phyloP scores from a whole-genome alignment of 2,888 invertebrate genomes.

The Mycalesis mineus region DNA sequence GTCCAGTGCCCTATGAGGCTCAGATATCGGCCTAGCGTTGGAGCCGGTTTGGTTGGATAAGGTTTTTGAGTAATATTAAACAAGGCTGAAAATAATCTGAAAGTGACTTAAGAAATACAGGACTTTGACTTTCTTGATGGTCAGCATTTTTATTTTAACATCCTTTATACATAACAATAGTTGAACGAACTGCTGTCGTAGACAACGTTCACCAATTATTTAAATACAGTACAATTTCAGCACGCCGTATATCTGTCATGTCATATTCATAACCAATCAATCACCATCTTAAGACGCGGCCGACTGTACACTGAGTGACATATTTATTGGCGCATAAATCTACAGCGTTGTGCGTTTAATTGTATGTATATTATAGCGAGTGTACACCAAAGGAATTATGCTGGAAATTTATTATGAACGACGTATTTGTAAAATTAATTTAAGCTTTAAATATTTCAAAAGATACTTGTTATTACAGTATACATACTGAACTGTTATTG shows the following conservation, averaged over 20 bases:
- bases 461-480: too few relatives aligned
- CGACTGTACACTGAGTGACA: constrained; percentile 39
- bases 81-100: too few relatives aligned
- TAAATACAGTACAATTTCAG: not conserved
- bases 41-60: too few relatives aligned
- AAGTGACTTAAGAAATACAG: too few relatives aligned
- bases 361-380: constrained; percentile 40
- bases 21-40: too few relatives aligned
- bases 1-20: too few relatives aligned
- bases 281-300: constrained; percentile 14
- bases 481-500: too few relatives aligned
- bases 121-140: too few relatives aligned
- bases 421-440: not conserved
- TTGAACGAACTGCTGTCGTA: not conserved
- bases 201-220: not conserved
- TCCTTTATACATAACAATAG: too few relatives aligned
- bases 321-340: constrained; percentile 62
- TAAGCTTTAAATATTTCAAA: not conserved
- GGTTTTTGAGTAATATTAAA: too few relatives aligned
- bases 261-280: constrained; percentile 14
- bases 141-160: too few relatives aligned
- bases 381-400: not conserved
- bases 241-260: constrained; percentile 2
- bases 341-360: constrained; percentile 61
- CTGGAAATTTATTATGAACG: not conserved